Conservation (phyloP, 1,140 invertebrate genomes). For the Lepidostoma basale region DNA sequence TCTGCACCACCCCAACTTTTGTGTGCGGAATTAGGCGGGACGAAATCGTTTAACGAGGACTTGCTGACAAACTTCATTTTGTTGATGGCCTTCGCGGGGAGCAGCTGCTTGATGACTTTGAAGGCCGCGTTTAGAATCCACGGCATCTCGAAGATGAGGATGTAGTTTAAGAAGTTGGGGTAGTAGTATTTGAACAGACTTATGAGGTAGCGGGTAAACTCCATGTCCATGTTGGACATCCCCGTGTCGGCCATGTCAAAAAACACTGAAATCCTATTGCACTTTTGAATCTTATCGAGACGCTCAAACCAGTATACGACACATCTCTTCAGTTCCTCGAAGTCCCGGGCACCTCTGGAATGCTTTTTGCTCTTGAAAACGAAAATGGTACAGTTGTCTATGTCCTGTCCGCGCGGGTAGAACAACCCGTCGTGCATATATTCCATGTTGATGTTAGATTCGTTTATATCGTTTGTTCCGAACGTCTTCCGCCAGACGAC, state of each 20-base stretch:
- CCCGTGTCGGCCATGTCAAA: conserved; percentile 90
- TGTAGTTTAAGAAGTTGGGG: conserved; percentile 88
- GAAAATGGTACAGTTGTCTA: conserved; percentile 78
- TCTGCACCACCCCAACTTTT: conserved; percentile 86
- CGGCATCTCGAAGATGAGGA: conserved; percentile 92
- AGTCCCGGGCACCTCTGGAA: conserved; percentile 74
- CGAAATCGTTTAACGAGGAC: conserved; percentile 75
- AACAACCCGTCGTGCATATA: conserved; percentile 78
- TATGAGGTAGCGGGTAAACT: conserved; percentile 85
- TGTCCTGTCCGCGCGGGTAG: conserved; percentile 78
- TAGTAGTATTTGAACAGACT: conserved; percentile 89
- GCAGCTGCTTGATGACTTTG: conserved; percentile 87
- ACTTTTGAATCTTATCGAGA: conserved; percentile 77
- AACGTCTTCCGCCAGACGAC: conserved; percentile 84
- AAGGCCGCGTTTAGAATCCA: conserved; percentile 94
- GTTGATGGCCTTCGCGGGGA: conserved; percentile 87
- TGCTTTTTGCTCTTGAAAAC: conserved; percentile 80
- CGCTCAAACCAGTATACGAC: conserved; percentile 90
- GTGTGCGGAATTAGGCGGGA: conserved; percentile 76
- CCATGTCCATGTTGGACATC: conserved; percentile 87
- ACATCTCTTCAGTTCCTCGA: conserved; percentile 77
- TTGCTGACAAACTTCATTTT: conserved; percentile 90
- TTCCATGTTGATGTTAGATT: conserved; percentile 70
- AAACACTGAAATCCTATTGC: conserved; percentile 81
- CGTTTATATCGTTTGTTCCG: conserved; percentile 77